Conservation (phyloP, 2,113 vertebrate genomes). For the Nibea coibor region DNA sequence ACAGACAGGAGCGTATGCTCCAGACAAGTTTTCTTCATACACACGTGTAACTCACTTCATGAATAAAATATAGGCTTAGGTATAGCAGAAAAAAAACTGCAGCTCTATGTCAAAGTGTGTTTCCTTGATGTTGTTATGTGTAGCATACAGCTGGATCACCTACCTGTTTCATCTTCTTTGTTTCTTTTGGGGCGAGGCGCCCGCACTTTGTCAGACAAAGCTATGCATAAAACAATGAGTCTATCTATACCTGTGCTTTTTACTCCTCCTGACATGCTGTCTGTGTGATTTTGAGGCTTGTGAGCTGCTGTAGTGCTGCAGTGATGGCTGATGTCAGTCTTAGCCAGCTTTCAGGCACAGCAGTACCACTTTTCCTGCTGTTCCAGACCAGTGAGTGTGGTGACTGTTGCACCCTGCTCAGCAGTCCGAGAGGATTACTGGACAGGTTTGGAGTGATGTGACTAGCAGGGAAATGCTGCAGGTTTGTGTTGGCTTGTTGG, state of each 20-base stretch:
- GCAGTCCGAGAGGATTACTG: constrained; percentile 40
- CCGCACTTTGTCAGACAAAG: constrained; percentile 36
- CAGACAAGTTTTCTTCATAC: not conserved
- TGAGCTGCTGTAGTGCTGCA: constrained; percentile 27
- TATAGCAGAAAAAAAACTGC: not conserved
- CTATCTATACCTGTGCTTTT: constrained; percentile 18
- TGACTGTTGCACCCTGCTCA: constrained; percentile 30
- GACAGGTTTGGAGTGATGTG: constrained; percentile 33
- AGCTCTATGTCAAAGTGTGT: not conserved
- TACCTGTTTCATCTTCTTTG: not conserved
- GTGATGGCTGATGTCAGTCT: constrained; percentile 43
- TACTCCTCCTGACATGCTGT: constrained; percentile 42
- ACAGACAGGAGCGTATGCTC: constrained; percentile 29
- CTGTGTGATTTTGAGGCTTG: constrained; percentile 44
- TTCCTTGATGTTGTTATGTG: constrained; percentile 19
- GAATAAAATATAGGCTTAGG: constrained; percentile 17
- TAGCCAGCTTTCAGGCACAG: constrained; percentile 21
- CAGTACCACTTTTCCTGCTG: constrained; percentile 38
- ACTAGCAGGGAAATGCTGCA: not conserved
- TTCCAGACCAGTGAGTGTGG: constrained; percentile 52
- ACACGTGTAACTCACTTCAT: constrained; percentile 7
- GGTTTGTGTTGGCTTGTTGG: not conserved
- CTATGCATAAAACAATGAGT: constrained; percentile 34
- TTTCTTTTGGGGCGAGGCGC: not conserved
- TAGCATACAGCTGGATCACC: not conserved